Percentiles rank a stretch among this genome's conserved stretches.
Conservation (phyloP, 2,113 vertebrate genomes). For the Symphodus melops region DNA sequence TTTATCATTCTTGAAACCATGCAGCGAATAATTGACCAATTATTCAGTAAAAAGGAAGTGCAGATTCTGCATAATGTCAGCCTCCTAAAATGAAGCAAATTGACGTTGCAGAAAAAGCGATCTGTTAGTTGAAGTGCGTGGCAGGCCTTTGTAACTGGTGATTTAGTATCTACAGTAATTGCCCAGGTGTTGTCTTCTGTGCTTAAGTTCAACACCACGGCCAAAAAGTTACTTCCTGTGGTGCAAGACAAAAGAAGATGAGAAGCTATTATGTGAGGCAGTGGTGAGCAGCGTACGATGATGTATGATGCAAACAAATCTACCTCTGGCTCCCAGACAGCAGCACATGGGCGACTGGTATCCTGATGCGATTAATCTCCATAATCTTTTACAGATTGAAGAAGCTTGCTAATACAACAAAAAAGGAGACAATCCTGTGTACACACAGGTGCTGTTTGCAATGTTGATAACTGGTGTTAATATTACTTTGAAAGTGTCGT, state of each 20-base stretch:
- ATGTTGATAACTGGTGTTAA: conserved; percentile 50
- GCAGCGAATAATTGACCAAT: conserved; percentile 78
- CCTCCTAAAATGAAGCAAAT: conserved; percentile 58
- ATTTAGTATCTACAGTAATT: conserved; percentile 72
- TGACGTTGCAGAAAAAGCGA: conserved; percentile 49
- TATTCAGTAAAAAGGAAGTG: conserved; percentile 77
- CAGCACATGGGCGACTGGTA: conserved; percentile 30
- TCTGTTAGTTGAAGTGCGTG: conserved; percentile 44
- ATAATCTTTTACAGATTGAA: conserved; percentile 48
- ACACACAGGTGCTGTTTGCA: conserved; percentile 10
- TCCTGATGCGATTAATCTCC: conserved; percentile 69
- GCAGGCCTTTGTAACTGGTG: conserved; percentile 53
- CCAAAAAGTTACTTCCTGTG: conserved; percentile 48
- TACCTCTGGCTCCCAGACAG: conserved; percentile 43
- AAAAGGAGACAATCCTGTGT: conserved; percentile 18
- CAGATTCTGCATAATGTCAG: conserved; percentile 74
- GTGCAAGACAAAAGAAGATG: conserved; percentile 30
- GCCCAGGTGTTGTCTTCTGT: conserved; percentile 60
- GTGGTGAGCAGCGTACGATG: conserved; percentile 49
- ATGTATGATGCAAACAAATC: conserved; percentile 70
- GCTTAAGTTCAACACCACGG: conserved; percentile 39
- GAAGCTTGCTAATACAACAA: conserved; percentile 23
- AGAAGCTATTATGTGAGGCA: conserved; percentile 49
- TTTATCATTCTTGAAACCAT: conserved; percentile 71
- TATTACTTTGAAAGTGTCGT: conserved; percentile 16